phyloP scores from a whole-genome alignment of 2,888 invertebrate species.

The Watsonalla binaria region DNA sequence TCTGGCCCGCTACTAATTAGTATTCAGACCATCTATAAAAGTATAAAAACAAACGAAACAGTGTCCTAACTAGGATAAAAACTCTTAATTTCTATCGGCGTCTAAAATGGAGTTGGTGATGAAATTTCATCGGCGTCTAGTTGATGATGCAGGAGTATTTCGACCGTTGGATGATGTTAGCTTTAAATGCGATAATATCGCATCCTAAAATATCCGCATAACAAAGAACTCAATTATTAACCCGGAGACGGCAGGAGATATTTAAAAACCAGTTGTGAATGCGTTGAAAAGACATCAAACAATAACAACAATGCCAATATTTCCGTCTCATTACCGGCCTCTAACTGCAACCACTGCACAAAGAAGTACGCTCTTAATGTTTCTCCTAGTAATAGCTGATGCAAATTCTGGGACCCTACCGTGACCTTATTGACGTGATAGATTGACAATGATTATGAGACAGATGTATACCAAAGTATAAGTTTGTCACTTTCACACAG shows the following conservation, averaged over 20 bases:
- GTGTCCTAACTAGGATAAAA: no score
- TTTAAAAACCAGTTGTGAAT: constrained; percentile 35
- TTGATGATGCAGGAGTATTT: not conserved
- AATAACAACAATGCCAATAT: constrained; percentile 46
- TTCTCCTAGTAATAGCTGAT: constrained; percentile 23
- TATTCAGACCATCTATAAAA: no score
- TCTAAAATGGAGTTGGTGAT: no score
- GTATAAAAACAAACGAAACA: no score
- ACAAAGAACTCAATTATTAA: constrained; percentile 1
- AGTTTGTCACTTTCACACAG: no score
- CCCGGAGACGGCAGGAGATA: constrained; percentile 6
- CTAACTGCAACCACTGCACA: constrained; percentile 30
- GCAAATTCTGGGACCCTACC: constrained; percentile 30
- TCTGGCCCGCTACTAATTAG: no score
- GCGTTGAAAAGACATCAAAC: constrained; percentile 31
- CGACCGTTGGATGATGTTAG: not conserved
- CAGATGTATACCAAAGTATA: no score
- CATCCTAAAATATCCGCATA: not conserved
- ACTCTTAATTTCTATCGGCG: no score
- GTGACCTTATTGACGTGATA: no score
- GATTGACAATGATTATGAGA: not conserved
- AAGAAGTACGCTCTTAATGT: constrained; percentile 12
- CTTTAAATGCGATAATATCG: not conserved
- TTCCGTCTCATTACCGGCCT: constrained; percentile 53
- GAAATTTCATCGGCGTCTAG: no score